phyloP scores from a whole-genome alignment of 30 jellyfish, hydroid and myxozoan genomes.

The Pseudorhiza aurosa region DNA sequence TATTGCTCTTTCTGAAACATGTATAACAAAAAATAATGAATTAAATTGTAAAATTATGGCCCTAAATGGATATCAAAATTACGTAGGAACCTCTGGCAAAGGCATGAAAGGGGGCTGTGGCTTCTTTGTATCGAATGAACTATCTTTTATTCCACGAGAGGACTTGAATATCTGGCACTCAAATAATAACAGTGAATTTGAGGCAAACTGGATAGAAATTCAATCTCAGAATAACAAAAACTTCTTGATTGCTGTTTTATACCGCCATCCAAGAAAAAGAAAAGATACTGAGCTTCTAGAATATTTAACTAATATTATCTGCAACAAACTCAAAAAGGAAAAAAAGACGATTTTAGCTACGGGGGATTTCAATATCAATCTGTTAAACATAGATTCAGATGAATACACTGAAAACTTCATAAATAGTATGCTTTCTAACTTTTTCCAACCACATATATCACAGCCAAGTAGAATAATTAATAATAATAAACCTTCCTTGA shows the following conservation, averaged over 20 bases:
- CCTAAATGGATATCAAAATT: conserved; percentile 9
- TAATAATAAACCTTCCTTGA: conserved; percentile 23
- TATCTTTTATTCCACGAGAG: conserved; percentile 37
- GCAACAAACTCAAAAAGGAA: background rate
- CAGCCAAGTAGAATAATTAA: conserved; percentile 33
- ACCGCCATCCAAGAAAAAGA: conserved; percentile 51
- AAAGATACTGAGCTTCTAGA: conserved; percentile 34
- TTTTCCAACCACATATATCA: conserved; percentile 40
- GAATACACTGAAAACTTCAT: conserved; percentile 31
- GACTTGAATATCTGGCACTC: conserved; percentile 13
- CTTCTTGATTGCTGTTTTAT: conserved; percentile 31
- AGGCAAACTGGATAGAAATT: conserved; percentile 57
- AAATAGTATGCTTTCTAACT: conserved; percentile 36
- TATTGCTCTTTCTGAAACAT: conserved; percentile 53
- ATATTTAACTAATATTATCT: conserved; percentile 25
- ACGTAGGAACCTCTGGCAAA: conserved; percentile 4
- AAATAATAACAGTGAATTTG: conserved; percentile 15
- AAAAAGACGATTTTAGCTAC: conserved; percentile 11
- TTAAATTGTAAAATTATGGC: background rate
- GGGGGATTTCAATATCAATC: conserved; percentile 37
- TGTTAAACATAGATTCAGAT: conserved; percentile 28
- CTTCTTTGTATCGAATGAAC: conserved; percentile 44
- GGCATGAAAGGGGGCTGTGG: conserved; percentile 65
- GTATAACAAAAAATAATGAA: conserved; percentile 7
- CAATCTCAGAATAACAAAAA: conserved; percentile 13